Percentiles rank a stretch among this genome's conserved stretches.
Evolutionary conservation across 2,888 invertebrate genomes (phyloP).

Genomic region (Nomada goodeniana): DNA sequence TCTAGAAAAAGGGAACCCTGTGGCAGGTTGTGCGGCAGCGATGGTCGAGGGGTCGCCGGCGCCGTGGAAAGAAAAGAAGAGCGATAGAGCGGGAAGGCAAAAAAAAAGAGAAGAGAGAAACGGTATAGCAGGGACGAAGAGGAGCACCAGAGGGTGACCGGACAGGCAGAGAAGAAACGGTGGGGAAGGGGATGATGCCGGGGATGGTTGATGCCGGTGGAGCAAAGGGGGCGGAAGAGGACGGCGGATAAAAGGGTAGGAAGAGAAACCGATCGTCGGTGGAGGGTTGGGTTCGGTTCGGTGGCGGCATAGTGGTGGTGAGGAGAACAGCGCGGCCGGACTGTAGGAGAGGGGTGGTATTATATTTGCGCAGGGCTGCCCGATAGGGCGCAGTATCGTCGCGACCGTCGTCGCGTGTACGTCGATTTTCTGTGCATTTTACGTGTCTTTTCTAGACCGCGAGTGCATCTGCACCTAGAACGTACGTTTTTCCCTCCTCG

Average conservation of each 20-base stretch:
- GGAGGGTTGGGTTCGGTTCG: constrained; percentile 65
- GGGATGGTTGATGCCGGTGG: constrained; percentile 4
- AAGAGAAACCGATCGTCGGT: constrained; percentile 62
- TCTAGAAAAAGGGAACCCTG: constrained; percentile 49
- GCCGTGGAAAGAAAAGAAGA: constrained; percentile 50
- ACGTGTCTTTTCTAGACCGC: constrained; percentile 47
- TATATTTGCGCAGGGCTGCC: constrained; percentile 84
- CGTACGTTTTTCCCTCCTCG: constrained; percentile 23
- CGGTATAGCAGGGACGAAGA: constrained; percentile 5
- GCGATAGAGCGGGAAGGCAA: not conserved
- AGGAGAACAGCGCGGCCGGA: constrained; percentile 66
- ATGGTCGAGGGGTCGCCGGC: constrained; percentile 59
- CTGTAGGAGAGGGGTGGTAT: constrained; percentile 81
- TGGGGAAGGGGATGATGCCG: not conserved
- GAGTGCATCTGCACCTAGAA: constrained; percentile 53
- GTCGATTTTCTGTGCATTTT: constrained; percentile 59
- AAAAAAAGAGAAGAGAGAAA: constrained; percentile 23
- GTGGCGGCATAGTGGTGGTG: constrained; percentile 58
- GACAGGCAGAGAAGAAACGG: constrained; percentile 6
- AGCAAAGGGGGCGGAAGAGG: constrained; percentile 47
- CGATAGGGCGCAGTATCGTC: constrained; percentile 84
- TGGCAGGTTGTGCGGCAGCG: constrained; percentile 22
- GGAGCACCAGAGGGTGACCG: not conserved
- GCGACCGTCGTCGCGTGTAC: constrained; percentile 83
- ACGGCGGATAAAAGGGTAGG: constrained; percentile 65